These are phyloP conservation scores for Falco concolor DNA, from an alignment of 2,797 vertebrate genomes.

Conservation along the genomic window DNA sequence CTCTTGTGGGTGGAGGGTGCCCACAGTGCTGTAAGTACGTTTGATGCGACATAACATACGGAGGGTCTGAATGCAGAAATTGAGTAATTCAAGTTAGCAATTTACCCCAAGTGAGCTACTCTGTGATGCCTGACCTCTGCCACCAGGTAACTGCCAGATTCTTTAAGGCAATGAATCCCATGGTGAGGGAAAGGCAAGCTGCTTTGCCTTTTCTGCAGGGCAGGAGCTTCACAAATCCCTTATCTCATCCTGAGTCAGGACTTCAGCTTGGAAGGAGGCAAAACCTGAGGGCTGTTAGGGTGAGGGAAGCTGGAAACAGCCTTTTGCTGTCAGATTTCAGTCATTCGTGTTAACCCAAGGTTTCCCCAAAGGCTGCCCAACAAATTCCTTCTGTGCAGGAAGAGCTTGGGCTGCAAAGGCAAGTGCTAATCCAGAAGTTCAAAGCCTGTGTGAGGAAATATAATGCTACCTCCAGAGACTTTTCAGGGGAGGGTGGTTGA, in stretches of 20 bases:
- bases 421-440: constrained; percentile 16
- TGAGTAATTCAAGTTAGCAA: background rate
- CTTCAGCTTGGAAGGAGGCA: background rate
- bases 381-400: background rate
- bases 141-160: background rate
- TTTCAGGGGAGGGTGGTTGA: constrained; percentile 21
- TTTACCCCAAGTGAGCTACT: background rate
- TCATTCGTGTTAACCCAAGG: background rate
- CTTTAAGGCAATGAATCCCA: background rate
- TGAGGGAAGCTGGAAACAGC: background rate
- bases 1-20: background rate
- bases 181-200: background rate
- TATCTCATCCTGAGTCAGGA: background rate
- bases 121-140: background rate
- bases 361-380: background rate
- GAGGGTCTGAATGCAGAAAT: background rate
- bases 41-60: background rate
- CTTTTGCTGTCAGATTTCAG: background rate
- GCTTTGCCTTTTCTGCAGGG: background rate
- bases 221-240: background rate
- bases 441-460: constrained; percentile 31
- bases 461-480: constrained; percentile 26
- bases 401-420: background rate
- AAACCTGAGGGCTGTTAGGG: background rate
- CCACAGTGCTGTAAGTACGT: fast-evolving